phyloP scores from a whole-genome alignment of 2,113 vertebrate species.

The Melanostigma gelatinosum region DNA sequence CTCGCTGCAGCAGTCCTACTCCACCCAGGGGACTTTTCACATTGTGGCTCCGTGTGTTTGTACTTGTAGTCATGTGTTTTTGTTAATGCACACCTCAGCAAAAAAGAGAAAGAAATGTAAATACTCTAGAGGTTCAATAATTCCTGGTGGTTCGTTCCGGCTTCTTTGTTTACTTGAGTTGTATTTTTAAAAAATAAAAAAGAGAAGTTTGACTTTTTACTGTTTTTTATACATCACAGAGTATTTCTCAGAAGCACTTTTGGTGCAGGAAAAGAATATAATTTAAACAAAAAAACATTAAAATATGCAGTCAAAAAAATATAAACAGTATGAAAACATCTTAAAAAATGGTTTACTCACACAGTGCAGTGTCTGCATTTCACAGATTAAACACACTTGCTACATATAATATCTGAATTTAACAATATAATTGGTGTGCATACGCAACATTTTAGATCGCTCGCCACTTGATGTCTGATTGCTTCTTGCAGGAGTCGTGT shows the following conservation, averaged over 20 bases:
- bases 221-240: conserved; percentile 39
- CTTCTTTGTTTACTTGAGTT: conserved; percentile 34
- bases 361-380: conserved; percentile 20
- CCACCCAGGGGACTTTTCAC: conserved; percentile 43
- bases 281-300: conserved; percentile 55
- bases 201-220: conserved; percentile 32
- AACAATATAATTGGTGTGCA: not conserved
- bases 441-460: not conserved
- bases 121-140: conserved; percentile 24
- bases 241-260: conserved; percentile 18
- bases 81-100: conserved; percentile 30
- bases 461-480: not conserved
- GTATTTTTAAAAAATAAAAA: conserved; percentile 46
- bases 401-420: not conserved
- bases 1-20: conserved; percentile 66
- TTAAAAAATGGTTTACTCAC: conserved; percentile 5
- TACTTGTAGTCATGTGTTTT: conserved; percentile 32
- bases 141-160: not conserved
- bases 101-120: conserved; percentile 11
- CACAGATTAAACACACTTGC: not conserved
- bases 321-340: conserved; percentile 46
- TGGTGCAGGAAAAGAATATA: conserved; percentile 49
- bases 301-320: conserved; percentile 66
- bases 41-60: conserved; percentile 24
- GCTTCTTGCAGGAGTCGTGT: not conserved